Evolutionary conservation across 2,797 vertebrate genomes (phyloP).

Genomic region (Acanthopagrus latus): DNA sequence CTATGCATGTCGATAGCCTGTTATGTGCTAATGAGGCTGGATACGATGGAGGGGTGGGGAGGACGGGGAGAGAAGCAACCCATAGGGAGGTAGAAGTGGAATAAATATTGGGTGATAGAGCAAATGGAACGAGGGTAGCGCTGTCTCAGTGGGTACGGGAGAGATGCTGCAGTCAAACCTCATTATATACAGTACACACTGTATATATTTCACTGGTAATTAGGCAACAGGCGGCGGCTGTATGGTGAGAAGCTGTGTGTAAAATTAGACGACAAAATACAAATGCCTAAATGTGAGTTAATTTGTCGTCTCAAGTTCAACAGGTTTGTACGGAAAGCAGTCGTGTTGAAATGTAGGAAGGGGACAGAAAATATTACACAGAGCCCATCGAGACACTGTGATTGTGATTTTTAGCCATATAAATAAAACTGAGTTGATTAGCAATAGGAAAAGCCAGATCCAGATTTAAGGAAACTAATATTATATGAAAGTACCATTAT

Average conservation of each 20-base stretch:
- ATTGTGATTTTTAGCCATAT: no score
- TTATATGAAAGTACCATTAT: not conserved
- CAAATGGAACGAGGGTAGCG: conserved; percentile 49
- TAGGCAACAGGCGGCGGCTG: not conserved
- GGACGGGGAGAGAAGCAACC: conserved; percentile 43
- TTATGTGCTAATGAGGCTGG: conserved; percentile 91
- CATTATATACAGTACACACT: not conserved
- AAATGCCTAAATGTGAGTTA: not conserved
- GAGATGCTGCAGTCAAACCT: conserved; percentile 28
- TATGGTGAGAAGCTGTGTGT: not conserved
- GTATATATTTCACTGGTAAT: conserved; percentile 15
- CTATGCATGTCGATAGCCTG: conserved; percentile 91
- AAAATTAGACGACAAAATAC: not conserved
- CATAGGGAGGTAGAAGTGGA: conserved; percentile 75
- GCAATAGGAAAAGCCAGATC: not conserved
- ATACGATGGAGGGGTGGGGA: conserved; percentile 71
- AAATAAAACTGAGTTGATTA: no score
- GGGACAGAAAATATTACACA: not conserved
- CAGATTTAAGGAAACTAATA: not conserved
- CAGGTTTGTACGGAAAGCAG: not conserved
- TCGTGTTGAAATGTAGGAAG: not conserved
- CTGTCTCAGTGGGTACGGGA: conserved; percentile 24
- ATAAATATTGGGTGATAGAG: conserved; percentile 65
- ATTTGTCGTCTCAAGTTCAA: not conserved
- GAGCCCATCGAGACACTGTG: no score